A percentile compares a stretch with the other conserved stretches of the same genome.
Evolutionary conservation across 1,140 invertebrate species (phyloP).

Genomic region (Drosophila ogumai): DNA sequence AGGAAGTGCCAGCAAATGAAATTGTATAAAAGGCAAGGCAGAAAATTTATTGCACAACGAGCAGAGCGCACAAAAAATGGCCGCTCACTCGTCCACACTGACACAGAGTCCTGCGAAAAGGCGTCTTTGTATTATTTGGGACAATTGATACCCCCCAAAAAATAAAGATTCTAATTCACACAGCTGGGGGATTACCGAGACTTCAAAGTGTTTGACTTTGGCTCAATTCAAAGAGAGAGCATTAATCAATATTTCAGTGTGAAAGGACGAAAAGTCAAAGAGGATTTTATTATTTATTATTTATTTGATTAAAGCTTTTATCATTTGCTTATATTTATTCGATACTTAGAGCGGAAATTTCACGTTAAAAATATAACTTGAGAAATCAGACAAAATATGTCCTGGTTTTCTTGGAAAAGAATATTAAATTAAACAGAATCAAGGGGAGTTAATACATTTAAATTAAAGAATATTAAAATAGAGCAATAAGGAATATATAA

Average conservation of each 20-base stretch:
- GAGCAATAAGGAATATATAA: accelerated
- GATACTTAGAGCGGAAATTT: no score
- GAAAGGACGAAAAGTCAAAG: background rate
- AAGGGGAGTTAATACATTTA: no score
- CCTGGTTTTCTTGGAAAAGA: background rate
- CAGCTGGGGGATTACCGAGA: constrained; percentile 1
- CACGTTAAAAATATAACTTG: no score
- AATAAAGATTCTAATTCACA: background rate
- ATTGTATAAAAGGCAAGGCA: constrained; percentile 82
- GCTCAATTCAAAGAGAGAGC: constrained; percentile 1
- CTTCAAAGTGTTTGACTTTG: constrained; percentile 14
- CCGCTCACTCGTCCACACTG: constrained; percentile 36
- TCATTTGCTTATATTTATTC: no score
- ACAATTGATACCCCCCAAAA: constrained; percentile 31
- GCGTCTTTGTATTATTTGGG: constrained; percentile 18
- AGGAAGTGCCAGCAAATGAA: constrained; percentile 70
- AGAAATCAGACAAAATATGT: background rate
- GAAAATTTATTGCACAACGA: constrained; percentile 78
- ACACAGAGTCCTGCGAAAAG: constrained; percentile 6
- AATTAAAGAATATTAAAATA: background rate
- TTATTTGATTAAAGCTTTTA: background rate
- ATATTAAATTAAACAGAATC: background rate
- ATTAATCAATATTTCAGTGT: background rate
- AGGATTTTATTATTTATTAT: background rate
- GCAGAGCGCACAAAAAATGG: constrained; percentile 66